Conservation (phyloP, 2,888 invertebrate genomes). For the Digitonthophagus gazella region DNA sequence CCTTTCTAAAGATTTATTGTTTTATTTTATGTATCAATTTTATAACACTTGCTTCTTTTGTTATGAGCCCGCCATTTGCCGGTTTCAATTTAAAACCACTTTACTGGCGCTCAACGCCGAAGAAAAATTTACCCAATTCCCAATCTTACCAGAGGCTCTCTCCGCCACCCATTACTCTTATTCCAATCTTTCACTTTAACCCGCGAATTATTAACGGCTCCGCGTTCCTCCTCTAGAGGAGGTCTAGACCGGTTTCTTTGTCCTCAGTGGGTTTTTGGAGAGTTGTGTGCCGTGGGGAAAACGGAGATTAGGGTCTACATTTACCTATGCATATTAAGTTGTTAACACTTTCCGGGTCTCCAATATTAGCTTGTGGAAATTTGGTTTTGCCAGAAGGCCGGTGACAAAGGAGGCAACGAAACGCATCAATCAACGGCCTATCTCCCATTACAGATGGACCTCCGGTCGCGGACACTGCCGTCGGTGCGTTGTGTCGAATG, state of each 20-base stretch:
- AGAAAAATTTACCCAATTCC: slow-evolving; percentile 21
- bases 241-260: slow-evolving; percentile 3
- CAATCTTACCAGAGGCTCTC: slow-evolving; percentile 7
- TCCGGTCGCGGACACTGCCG: slow-evolving; percentile 29
- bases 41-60: slow-evolving; percentile 40
- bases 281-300: neutral
- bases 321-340: slow-evolving; percentile 44
- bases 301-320: slow-evolving; percentile 21
- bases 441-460: slow-evolving; percentile 40
- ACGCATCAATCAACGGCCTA: slow-evolving; percentile 43
- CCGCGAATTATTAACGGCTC: slow-evolving; percentile 14
- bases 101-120: slow-evolving; percentile 23
- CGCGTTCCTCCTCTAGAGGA: slow-evolving; percentile 12
- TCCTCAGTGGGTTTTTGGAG: neutral
- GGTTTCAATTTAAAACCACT: slow-evolving; percentile 36
- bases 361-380: slow-evolving; percentile 44
- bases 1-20: slow-evolving; percentile 42
- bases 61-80: slow-evolving; percentile 33
- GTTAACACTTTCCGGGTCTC: slow-evolving; percentile 41
- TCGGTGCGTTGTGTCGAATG: slow-evolving; percentile 32
- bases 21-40: slow-evolving; percentile 45
- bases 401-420: slow-evolving; percentile 35
- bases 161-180: slow-evolving; percentile 13
- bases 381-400: slow-evolving; percentile 37
- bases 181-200: slow-evolving; percentile 17